These are phyloP conservation scores for Hyposoter didymator DNA, from an alignment of 2,888 invertebrate genomes.

Conservation along the genomic window DNA sequence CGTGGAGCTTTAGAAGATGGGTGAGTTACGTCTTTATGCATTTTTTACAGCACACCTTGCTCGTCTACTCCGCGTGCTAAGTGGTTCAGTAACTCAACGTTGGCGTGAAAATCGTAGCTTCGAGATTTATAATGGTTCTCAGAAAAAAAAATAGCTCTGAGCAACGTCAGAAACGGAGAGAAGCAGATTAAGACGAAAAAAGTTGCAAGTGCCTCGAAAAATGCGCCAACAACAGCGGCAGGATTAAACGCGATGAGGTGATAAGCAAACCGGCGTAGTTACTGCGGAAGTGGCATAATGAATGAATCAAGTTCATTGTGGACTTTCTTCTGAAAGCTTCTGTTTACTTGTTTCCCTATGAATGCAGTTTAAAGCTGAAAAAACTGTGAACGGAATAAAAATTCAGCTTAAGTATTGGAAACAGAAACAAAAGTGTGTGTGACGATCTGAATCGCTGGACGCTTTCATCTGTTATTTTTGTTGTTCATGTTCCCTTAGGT, in stretches of 20 bases:
- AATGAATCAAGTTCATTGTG: constrained; percentile 45
- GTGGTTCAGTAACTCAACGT: constrained; percentile 61
- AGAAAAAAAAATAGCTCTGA: constrained; percentile 12
- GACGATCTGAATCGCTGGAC: no score
- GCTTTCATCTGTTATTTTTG: no score
- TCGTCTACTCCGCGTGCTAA: constrained; percentile 53
- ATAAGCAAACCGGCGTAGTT: constrained; percentile 45
- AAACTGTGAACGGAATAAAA: not conserved
- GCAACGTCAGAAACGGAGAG: constrained; percentile 20
- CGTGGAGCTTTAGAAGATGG: constrained; percentile 1
- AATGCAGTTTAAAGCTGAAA: not conserved
- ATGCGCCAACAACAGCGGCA: constrained; percentile 23
- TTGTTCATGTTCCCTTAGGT: not conserved
- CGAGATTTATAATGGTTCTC: constrained; percentile 63
- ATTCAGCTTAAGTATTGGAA: not conserved
- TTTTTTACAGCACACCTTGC: constrained; percentile 59
- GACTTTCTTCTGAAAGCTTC: constrained; percentile 21
- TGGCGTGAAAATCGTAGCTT: constrained; percentile 59
- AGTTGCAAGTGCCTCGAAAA: constrained; percentile 10
- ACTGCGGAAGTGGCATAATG: constrained; percentile 46
- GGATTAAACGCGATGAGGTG: constrained; percentile 31
- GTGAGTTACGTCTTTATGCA: constrained; percentile 55
- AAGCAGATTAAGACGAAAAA: constrained; percentile 33
- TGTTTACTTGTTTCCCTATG: not conserved
- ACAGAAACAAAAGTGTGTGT: not conserved